phyloP scores from a whole-genome alignment of 2,888 invertebrate genomes.

The Himalopsyche anomala region DNA sequence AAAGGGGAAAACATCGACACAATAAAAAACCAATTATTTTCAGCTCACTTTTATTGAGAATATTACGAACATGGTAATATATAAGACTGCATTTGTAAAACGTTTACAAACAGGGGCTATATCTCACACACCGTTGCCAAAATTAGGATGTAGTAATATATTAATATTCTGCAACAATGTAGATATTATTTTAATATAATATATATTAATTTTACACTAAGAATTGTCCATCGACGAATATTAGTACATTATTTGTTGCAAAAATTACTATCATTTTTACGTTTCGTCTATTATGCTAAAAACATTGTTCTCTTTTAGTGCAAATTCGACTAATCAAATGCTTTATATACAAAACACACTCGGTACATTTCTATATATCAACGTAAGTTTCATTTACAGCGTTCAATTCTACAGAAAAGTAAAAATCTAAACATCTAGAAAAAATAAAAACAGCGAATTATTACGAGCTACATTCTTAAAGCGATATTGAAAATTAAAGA shows the following conservation, averaged over 20 bases:
- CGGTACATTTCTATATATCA: background rate
- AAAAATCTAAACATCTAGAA: background rate
- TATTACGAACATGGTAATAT: background rate
- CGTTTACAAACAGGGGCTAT: background rate
- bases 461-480: background rate
- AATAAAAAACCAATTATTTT: too few species aligned
- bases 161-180: background rate
- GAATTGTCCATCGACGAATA: too few species aligned
- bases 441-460: background rate
- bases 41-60: conserved; percentile 12
- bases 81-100: background rate
- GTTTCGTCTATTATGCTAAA: too few species aligned
- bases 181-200: background rate
- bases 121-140: background rate
- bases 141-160: background rate
- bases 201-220: too few species aligned
- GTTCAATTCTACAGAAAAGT: background rate
- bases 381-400: conserved; percentile 1
- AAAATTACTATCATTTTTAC: too few species aligned
- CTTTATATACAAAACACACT: background rate
- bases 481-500: conserved; percentile 1
- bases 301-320: too few species aligned
- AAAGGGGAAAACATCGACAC: too few species aligned
- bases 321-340: too few species aligned
- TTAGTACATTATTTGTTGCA: too few species aligned